Evolutionary conservation across 2,113 vertebrate genomes (phyloP), one percentile per base, ranked within the genome.

Genomic region (Saguinus imperator): DNA sequence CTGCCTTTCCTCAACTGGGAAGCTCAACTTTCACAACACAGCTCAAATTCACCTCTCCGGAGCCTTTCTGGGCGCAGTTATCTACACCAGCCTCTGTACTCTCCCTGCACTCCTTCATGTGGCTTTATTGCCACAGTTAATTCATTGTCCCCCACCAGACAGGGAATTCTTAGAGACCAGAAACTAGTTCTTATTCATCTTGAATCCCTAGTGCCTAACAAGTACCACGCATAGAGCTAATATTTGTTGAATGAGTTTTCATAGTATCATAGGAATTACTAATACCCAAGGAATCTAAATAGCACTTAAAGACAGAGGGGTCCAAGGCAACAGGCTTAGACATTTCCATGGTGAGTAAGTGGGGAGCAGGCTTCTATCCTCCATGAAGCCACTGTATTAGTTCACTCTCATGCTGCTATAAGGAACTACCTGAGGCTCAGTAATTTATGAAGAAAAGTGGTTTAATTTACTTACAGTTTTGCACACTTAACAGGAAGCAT

Each of bases 191-290:
- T 25, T 55, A 75, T 45, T 70, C 32, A 21, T 92, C 55, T 87
- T 75, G 55, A 89, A 77, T 80, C 37, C 40, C 35, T n/a, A 76
- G 13, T 6, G 12, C 37, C 66, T 94, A 72, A 80, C 23, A 32
- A 20, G 25, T 17, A 68, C 32, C n/a, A 87, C 32, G 61, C 3
- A 40, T 43, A 6, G 6, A 66, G 68, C 68, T 91, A 76, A 72
- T 29, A 32, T 68, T 85, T 50, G 32, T 83, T 35, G 70, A 96
- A 73, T 82, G 45, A 48, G 77, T 88, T 77, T 79, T 95, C 50
- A n/a, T 40, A 50, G 75, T 61, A 86, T 45, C 43, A 32, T 52
- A 82, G 18, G 20, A 79, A 87, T 64, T 95, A 79, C 25, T 61
- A 79, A 87, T 57, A 55, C 9, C 14, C 13, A 5, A 80, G 32